Percentiles rank a stretch among this genome's conserved stretches.
Evolutionary conservation across 2,797 vertebrate species (phyloP).

Genomic region (Halcyon leucocephala): DNA sequence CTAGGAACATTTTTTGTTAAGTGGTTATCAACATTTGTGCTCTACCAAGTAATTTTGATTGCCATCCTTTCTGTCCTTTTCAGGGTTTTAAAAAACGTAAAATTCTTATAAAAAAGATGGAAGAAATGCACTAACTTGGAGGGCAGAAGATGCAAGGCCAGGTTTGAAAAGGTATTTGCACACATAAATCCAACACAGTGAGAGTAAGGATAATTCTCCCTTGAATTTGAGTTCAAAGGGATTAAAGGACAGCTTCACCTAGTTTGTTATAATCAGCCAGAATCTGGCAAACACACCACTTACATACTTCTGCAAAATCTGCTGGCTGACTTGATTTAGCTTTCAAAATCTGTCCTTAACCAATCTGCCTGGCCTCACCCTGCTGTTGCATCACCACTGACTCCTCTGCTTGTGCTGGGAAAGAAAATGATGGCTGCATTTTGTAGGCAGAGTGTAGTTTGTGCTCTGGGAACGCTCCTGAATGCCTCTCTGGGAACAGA

Average conservation of each 20-base stretch:
- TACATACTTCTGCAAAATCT: constrained; percentile 25
- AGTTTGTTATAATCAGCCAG: constrained; percentile 10
- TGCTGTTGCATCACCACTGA: background rate
- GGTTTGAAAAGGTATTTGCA: background rate
- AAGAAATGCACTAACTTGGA: background rate
- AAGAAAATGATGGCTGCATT: background rate
- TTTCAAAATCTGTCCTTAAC: constrained; percentile 45
- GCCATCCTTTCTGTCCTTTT: background rate
- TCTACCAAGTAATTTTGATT: background rate
- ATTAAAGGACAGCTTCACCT: constrained; percentile 19
- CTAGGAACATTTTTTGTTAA: background rate
- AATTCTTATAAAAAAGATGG: background rate
- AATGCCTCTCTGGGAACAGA: background rate
- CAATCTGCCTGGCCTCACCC: background rate
- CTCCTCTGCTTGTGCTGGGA: background rate
- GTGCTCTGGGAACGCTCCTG: background rate
- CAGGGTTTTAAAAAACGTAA: background rate
- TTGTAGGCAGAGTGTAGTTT: background rate
- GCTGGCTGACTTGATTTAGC: background rate
- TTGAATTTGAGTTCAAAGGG: background rate
- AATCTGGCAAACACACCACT: background rate
- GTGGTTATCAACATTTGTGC: background rate
- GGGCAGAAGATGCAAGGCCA: background rate
- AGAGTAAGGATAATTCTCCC: background rate
- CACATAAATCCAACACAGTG: accelerated